A percentile compares a stretch with the other conserved stretches of the same genome.
phyloP scores from a whole-genome alignment of 2,113 vertebrate genomes.

The Lipotes vexillifer region DNA sequence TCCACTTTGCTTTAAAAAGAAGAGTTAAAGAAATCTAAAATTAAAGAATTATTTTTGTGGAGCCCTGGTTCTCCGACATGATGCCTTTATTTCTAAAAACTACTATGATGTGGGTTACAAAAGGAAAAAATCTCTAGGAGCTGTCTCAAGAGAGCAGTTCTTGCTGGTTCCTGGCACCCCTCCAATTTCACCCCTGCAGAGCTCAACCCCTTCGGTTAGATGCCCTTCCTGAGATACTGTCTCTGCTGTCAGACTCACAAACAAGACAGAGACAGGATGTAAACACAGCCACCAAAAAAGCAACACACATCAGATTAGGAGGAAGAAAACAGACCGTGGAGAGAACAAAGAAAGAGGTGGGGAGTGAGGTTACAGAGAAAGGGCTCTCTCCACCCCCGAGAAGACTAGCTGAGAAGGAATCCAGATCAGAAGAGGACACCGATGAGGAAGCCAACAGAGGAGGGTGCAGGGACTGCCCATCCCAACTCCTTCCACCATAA shows the following conservation, averaged over 20 bases:
- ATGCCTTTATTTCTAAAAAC: constrained; percentile 24
- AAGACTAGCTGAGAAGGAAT: constrained; percentile 80
- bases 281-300: constrained; percentile 75
- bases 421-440: constrained; percentile 75
- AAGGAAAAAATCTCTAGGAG: background rate
- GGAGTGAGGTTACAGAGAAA: constrained; percentile 81
- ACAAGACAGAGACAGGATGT: constrained; percentile 68
- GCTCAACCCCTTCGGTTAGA: background rate
- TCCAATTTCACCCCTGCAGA: background rate
- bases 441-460: constrained; percentile 34
- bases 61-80: background rate
- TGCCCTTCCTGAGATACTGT: background rate
- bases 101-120: background rate
- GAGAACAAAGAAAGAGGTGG: constrained; percentile 73
- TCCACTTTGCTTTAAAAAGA: constrained; percentile 26
- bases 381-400: constrained; percentile 87
- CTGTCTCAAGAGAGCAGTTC: background rate
- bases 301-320: constrained; percentile 71
- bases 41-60: constrained; percentile 3
- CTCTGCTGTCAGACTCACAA: constrained; percentile 73
- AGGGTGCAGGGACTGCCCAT: constrained; percentile 77
- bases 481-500: constrained; percentile 56
- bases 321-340: constrained; percentile 77
- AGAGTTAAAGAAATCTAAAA: constrained; percentile 40
- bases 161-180: background rate